Percentiles rank a stretch among this genome's conserved stretches.
These are phyloP conservation scores for Temnothorax curvispinosus DNA, from an alignment of 1,140 invertebrate genomes.

Conservation along the genomic window DNA sequence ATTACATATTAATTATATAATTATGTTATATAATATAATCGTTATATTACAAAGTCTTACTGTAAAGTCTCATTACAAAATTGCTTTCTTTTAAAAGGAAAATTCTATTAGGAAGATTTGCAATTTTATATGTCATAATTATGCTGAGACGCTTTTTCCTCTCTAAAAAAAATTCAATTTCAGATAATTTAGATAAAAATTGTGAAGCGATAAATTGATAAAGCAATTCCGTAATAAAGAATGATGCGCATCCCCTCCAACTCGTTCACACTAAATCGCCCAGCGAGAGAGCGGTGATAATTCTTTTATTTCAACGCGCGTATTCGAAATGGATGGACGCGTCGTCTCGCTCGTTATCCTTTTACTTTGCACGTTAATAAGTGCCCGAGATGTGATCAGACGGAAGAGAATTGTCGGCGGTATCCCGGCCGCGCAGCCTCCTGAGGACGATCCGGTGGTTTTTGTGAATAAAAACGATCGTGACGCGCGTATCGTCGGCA, in stretches of 20 bases:
- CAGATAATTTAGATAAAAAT: background rate
- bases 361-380: slow-evolving; percentile 33
- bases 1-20: background rate
- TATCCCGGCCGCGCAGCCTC: slow-evolving; percentile 85
- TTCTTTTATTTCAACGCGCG: background rate
- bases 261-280: background rate
- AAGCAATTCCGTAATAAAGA: background rate
- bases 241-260: background rate
- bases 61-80: too few species aligned
- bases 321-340: slow-evolving; percentile 56
- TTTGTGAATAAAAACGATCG: slow-evolving; percentile 86
- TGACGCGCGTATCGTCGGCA: slow-evolving; percentile 86
- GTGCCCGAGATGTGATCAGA: slow-evolving; percentile 24
- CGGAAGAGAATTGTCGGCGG: slow-evolving; percentile 88
- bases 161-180: background rate
- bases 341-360: slow-evolving; percentile 12
- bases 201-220: background rate
- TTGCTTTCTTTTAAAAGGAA: background rate
- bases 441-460: slow-evolving; percentile 87
- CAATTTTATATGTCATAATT: background rate
- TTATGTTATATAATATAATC: background rate
- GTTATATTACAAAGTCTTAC: background rate
- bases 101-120: background rate
- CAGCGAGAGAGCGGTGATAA: background rate
- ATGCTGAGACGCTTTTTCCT: background rate